Evolutionary conservation across 2,113 vertebrate species (phyloP).

Genomic region (Caretta caretta): DNA sequence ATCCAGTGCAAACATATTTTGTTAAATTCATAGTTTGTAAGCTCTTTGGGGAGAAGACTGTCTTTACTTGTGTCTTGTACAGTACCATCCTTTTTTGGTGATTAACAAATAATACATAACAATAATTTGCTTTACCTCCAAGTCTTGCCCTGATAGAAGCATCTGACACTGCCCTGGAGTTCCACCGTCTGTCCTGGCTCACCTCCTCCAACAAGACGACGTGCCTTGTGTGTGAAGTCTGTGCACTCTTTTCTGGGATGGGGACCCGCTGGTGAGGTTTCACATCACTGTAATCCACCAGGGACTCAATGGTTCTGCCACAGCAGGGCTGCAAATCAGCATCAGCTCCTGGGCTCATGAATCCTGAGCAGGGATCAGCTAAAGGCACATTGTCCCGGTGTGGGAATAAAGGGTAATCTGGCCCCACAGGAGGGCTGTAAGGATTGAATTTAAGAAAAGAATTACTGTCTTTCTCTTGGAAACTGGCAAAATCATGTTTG

Average conservation of each 20-base stretch:
- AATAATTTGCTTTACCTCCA: constrained; percentile 67
- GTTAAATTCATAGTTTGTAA: background rate
- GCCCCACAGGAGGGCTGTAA: background rate
- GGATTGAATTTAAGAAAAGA: constrained; percentile 67
- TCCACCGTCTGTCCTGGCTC: constrained; percentile 68
- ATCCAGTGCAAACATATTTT: background rate
- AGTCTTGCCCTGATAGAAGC: constrained; percentile 66
- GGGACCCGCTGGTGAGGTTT: constrained; percentile 45
- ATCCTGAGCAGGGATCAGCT: constrained; percentile 70
- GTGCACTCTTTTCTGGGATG: constrained; percentile 27
- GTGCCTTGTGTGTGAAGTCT: constrained; percentile 22
- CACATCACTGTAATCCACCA: constrained; percentile 33
- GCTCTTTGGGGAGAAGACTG: background rate
- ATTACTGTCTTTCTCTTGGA: constrained; percentile 59
- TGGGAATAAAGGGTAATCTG: constrained; percentile 59
- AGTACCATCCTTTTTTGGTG: background rate
- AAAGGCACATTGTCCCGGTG: constrained; percentile 67
- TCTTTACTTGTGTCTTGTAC: background rate
- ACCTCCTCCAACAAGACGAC: constrained; percentile 45
- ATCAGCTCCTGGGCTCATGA: constrained; percentile 74
- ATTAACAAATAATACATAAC: background rate
- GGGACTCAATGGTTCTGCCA: constrained; percentile 63
- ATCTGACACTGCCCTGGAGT: constrained; percentile 73
- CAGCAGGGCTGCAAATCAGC: constrained; percentile 62
- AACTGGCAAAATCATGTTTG: constrained; percentile 45